Evolutionary conservation across 2,113 vertebrate genomes (phyloP), one percentile per base, ranked within the genome.

Genomic region (Oryzias javanicus): DNA sequence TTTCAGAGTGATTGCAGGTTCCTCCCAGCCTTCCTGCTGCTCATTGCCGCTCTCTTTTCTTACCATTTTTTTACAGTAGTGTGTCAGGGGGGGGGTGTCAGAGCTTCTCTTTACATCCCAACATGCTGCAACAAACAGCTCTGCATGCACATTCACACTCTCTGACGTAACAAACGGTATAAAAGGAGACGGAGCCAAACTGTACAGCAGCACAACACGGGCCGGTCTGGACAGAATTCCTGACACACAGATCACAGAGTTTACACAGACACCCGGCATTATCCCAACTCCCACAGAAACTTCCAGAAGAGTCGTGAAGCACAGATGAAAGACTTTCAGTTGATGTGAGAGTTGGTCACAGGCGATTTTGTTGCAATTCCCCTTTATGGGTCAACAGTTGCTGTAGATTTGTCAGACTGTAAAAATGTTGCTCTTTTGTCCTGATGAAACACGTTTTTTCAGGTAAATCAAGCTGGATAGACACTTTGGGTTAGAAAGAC

Each of bases 121-220:
- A 76, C 78, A 54, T 74, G 70, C 70, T 49, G 58, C 22, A 12
- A 66, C 63, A 65, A 58, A 72, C 40, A 14, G 19, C 4, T 51
- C 59, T 44, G 72, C 86, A 79, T 66, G 74, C 77, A 74, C 70
- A 60, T 76, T 73, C 53, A 60, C 76, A 69, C 55, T 29, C 70
- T 63, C 54, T 27, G 48, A 55, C 64, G 70, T 76, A 76, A 6
- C 65, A 29, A 62, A 79, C 55, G 25, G 80, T 83, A 83, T 49
- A 84, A 87, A 88, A 86, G 70, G 44, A 63, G 4, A 45, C 29
- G 67, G 60, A 57, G 66, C 76, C 71, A 84, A 81, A 86, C 72
- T 84, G 67, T 78, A 76, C 73, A 81, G 60, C 52, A 25, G 64
- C 51, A 7, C 27, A 20, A 35, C 20, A 35, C 8, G 41, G 14